Conservation (phyloP, 2,113 vertebrate species). For the Seriola quinqueradiata region DNA sequence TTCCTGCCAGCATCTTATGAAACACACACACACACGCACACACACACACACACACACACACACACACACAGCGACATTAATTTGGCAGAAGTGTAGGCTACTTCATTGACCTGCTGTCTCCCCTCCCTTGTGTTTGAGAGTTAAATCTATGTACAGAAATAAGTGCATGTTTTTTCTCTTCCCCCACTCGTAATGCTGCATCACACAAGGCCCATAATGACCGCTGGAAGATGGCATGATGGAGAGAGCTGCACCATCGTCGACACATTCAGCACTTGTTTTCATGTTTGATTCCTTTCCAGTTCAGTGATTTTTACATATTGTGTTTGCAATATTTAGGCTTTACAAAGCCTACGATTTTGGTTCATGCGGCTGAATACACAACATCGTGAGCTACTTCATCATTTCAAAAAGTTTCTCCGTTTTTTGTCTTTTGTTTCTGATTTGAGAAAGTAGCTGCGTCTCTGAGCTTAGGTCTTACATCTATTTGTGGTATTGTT, state of each 20-base stretch:
- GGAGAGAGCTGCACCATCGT: not conserved
- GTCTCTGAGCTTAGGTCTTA: conserved; percentile 20
- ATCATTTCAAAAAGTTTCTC: not conserved
- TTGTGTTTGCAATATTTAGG: not conserved
- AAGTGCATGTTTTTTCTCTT: not conserved
- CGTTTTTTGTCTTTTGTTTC: conserved; percentile 14
- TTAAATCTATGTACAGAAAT: conserved; percentile 5
- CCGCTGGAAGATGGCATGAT: not conserved
- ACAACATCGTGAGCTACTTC: conserved; percentile 1
- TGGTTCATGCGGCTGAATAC: not conserved
- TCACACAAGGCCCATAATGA: not conserved
- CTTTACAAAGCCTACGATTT: not conserved
- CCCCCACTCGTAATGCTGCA: not conserved
- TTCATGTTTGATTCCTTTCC: not conserved
- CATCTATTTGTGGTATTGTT: conserved; percentile 36
- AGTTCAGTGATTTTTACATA: not conserved
- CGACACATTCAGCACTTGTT: not conserved
- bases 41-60: conserved; percentile 12
- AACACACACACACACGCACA: conserved; percentile 29
- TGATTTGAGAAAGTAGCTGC: not conserved
- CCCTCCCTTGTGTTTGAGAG: not conserved
- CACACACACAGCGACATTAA: conserved; percentile 38
- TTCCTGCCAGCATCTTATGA: conserved; percentile 53
- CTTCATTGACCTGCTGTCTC: conserved; percentile 35
- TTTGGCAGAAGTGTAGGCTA: conserved; percentile 43